Evolutionary conservation across 2,113 vertebrate species (phyloP), one percentile per base, ranked within the genome.

Genomic region (Marmota monax): DNA sequence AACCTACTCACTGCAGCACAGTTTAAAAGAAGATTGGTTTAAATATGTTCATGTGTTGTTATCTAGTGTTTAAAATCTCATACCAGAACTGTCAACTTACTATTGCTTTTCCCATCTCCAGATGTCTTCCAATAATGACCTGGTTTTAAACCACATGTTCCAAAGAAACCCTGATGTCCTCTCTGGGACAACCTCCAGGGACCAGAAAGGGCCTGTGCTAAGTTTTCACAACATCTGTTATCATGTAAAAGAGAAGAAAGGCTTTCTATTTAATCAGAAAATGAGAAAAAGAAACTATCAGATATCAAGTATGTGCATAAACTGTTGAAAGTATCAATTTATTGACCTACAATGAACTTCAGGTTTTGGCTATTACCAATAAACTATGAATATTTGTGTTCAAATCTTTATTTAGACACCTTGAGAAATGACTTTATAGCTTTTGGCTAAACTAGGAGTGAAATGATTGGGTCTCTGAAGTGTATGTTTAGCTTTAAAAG

Each of bases 141-240:
- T 96, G 37, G 88, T 98, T 1, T 83, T 11, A 22, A 95, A 98
- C 48, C 93, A 96, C 16, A 95, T 98, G 97, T 85, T 97, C 29
- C 97, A 97, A 18, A 20, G 27, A 0, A 53, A 63, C 37, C 88
- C 39, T 76, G 98, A 95, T 12, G 98, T 98, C 18, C 17, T 53
- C 2, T 84, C 87, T 0, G 32, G 10, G 2, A 74, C 20, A 8
- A 34, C 42, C 20, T 42, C 42, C 42, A 85, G 17, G 0, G 42
- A 70, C 56, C 2, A 0, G 39, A 1, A 65, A 93, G 95, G 61
- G 96, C 97, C 22, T 0, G 22, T 98, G 18, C 63, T 99, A 11
- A 98, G 98, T 32, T 99, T 99, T 90, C 98, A 98, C 96, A 98
- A 99, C 80, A 97, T 99, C 96, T 97, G 56, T 98, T 99, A 99